Evolutionary conservation across 1,140 invertebrate genomes (phyloP).

Genomic region (Caenorhabditis brenneri): DNA sequence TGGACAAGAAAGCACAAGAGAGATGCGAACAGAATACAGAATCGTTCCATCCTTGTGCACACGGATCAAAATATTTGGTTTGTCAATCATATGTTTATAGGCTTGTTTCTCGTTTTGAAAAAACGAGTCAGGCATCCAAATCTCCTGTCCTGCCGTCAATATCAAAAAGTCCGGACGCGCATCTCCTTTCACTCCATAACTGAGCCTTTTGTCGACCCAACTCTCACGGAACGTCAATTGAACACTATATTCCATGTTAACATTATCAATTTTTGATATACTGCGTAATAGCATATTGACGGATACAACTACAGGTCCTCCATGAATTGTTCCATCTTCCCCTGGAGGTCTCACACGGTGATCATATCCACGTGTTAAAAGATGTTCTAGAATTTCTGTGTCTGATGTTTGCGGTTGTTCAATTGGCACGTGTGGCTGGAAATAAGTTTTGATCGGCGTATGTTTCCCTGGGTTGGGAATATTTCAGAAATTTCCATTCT

Average conservation of each 20-base stretch:
- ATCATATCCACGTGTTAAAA: slow-evolving; percentile 67
- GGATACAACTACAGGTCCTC: slow-evolving; percentile 74
- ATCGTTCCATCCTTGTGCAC: slow-evolving; percentile 93
- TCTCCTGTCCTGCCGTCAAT: slow-evolving; percentile 69
- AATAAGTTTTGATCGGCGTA: no score
- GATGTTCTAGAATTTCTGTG: slow-evolving; percentile 68
- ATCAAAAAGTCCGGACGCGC: slow-evolving; percentile 66
- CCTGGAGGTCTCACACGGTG: slow-evolving; percentile 69
- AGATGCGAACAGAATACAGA: slow-evolving; percentile 86
- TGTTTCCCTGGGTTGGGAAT: no score
- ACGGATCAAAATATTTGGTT: slow-evolving; percentile 81
- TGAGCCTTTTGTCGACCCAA: slow-evolving; percentile 89
- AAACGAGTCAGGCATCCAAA: slow-evolving; percentile 71
- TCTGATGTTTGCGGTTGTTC: slow-evolving; percentile 58
- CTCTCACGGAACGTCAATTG: slow-evolving; percentile 93
- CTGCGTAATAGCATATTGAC: slow-evolving; percentile 93
- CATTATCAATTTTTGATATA: slow-evolving; percentile 97
- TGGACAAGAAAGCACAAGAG: slow-evolving; percentile 84
- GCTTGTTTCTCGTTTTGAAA: slow-evolving; percentile 92
- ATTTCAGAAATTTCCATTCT: no score
- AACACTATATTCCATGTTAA: slow-evolving; percentile 81
- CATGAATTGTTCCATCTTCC: slow-evolving; percentile 63
- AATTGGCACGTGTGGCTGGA: slow-evolving; percentile 30
- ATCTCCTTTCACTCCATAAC: slow-evolving; percentile 22
- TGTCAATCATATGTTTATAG: slow-evolving; percentile 88